phyloP scores from a whole-genome alignment of 30 jellyfish, hydroid and myxozoan species.

The Aurelia coerulea region DNA sequence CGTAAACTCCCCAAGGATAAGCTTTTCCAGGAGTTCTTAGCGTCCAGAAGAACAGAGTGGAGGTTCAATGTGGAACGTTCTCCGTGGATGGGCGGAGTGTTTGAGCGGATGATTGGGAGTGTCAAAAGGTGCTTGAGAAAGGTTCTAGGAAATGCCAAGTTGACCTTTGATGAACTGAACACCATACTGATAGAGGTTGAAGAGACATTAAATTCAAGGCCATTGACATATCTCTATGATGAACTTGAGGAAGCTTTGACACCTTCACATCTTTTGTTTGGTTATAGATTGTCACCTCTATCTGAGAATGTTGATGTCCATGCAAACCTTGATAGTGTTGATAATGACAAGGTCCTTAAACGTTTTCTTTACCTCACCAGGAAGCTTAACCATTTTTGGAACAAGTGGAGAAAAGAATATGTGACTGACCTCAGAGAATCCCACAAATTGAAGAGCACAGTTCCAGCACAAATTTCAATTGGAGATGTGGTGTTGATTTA shows the following conservation, averaged over 20 bases:
- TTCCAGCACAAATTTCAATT: background rate
- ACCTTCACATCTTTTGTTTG: conserved; percentile 49
- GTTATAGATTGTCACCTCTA: conserved; percentile 5
- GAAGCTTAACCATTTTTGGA: conserved; percentile 37
- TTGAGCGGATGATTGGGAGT: conserved; percentile 50
- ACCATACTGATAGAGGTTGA: conserved; percentile 61
- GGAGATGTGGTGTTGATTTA: background rate
- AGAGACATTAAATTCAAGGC: conserved; percentile 39
- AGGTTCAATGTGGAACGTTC: conserved; percentile 47
- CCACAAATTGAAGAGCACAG: conserved; percentile 7
- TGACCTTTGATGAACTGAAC: conserved; percentile 35
- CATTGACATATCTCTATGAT: conserved; percentile 31
- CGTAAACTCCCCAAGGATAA: background rate
- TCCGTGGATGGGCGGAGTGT: conserved; percentile 69
- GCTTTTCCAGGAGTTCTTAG: background rate
- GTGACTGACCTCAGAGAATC: conserved; percentile 40
- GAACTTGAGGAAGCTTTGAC: conserved; percentile 48
- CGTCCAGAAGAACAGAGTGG: conserved; percentile 29
- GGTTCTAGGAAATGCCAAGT: conserved; percentile 20
- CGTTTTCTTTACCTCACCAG: conserved; percentile 46
- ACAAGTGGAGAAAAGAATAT: conserved; percentile 37
- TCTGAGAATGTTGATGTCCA: conserved; percentile 15
- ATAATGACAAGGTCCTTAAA: conserved; percentile 26
- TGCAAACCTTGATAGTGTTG: conserved; percentile 33
- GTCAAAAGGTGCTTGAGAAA: conserved; percentile 61